A percentile compares a stretch with the other conserved stretches of the same genome.
phyloP scores from a whole-genome alignment of 2,888 invertebrate genomes.

The Drosophila nigricruria region DNA sequence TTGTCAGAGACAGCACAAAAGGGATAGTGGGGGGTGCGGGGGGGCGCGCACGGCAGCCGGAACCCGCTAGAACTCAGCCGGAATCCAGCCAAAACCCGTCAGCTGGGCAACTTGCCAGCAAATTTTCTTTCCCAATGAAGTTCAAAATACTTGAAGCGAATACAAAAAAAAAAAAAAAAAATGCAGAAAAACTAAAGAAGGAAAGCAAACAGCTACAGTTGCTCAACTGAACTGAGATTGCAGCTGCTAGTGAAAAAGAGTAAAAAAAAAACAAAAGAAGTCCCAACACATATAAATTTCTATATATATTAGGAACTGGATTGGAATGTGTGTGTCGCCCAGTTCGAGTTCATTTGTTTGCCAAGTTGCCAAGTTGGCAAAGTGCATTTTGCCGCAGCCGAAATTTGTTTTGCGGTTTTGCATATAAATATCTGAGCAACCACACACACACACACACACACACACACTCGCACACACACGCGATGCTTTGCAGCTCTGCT shows the following conservation, averaged over 20 bases:
- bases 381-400: constrained; percentile 73
- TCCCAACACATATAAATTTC: constrained; percentile 20
- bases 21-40: too few species aligned
- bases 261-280: constrained; percentile 47
- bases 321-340: constrained; percentile 37
- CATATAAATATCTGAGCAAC: constrained; percentile 64
- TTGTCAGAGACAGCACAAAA: constrained; percentile 39
- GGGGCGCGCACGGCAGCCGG: background rate
- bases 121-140: constrained; percentile 60
- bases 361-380: constrained; percentile 69
- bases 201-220: constrained; percentile 31
- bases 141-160: constrained; percentile 62
- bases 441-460: constrained; percentile 7
- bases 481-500: constrained; percentile 31
- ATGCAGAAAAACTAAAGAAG: background rate
- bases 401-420: constrained; percentile 77
- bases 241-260: constrained; percentile 49
- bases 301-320: constrained; percentile 28
- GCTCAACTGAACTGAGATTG: constrained; percentile 58
- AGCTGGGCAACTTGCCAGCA: constrained; percentile 62
- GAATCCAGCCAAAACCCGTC: constrained; percentile 13
- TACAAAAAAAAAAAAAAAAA: constrained; percentile 28
- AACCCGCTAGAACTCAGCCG: constrained; percentile 2
- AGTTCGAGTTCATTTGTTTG: constrained; percentile 76
- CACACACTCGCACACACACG: background rate